Percentiles rank a stretch among this genome's conserved stretches.
These are phyloP conservation scores for Cynocephalus volans DNA, from an alignment of 2,113 vertebrate species.

Conservation along the genomic window DNA sequence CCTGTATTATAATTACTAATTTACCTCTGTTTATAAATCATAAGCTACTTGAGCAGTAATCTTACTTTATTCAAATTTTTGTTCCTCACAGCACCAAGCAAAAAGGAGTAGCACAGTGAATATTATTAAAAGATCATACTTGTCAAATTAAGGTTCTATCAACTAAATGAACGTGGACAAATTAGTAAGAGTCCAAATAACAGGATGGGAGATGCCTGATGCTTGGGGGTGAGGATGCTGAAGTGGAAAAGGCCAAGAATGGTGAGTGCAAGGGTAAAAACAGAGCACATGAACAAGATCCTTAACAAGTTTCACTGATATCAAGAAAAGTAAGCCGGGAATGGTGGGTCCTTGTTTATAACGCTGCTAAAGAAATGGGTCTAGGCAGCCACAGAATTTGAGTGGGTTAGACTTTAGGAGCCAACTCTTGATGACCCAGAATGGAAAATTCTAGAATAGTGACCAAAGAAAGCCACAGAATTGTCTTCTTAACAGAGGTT, in stretches of 20 bases:
- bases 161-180: constrained; percentile 24
- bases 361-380: constrained; percentile 2
- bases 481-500: constrained; percentile 35
- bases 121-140: constrained; percentile 16
- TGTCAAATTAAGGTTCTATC: background rate
- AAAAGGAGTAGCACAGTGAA: background rate
- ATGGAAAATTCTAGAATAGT: constrained; percentile 44
- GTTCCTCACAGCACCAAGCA: background rate
- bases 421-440: background rate
- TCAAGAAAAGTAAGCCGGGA: background rate
- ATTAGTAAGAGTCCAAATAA: background rate
- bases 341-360: background rate
- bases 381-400: background rate
- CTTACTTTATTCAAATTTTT: constrained; percentile 53
- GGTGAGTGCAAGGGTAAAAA: background rate
- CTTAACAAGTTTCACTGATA: background rate
- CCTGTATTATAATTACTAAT: background rate
- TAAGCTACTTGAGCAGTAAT: background rate
- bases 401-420: background rate
- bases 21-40: background rate
- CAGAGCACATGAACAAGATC: background rate
- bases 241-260: background rate
- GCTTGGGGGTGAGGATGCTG: background rate
- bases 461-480: constrained; percentile 37
- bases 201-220: background rate